These are phyloP conservation scores for Salvelinus alpinus DNA, from an alignment of 2,113 vertebrate genomes.

Conservation along the genomic window DNA sequence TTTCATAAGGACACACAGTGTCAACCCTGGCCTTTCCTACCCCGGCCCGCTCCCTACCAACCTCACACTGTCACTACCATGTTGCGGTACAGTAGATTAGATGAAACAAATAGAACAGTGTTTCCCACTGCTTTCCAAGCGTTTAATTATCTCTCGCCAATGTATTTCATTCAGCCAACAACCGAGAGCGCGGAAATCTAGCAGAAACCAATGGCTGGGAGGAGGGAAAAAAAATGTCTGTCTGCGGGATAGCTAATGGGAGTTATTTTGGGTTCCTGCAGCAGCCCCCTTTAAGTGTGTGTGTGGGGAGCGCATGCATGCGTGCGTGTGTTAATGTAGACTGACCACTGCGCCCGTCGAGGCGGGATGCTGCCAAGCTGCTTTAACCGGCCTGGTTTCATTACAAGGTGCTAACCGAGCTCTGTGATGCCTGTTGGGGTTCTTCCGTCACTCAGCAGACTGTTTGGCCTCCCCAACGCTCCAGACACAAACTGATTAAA, in stretches of 20 bases:
- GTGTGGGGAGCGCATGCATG: too few species aligned
- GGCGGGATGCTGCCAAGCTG: conserved; percentile 28
- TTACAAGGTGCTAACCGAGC: conserved; percentile 49
- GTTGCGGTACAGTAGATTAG: conserved; percentile 72
- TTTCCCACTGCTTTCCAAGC: conserved; percentile 64
- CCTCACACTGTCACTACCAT: conserved; percentile 65
- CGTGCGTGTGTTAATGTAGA: conserved; percentile 13
- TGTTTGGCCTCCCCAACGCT: conserved; percentile 18
- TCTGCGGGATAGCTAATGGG: conserved; percentile 8
- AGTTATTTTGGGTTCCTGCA: conserved; percentile 41
- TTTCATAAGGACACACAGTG: conserved; percentile 14
- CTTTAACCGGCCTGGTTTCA: conserved; percentile 19
- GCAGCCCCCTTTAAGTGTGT: background rate
- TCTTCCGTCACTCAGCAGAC: conserved; percentile 18
- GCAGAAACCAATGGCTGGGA: conserved; percentile 40
- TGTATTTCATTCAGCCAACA: conserved; percentile 74
- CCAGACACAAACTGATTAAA: conserved; percentile 36
- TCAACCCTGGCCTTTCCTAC: background rate
- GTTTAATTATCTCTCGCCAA: conserved; percentile 77
- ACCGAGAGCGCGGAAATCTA: conserved; percentile 49
- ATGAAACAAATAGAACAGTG: conserved; percentile 78
- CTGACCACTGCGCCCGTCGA: conserved; percentile 16
- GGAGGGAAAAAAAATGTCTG: background rate
- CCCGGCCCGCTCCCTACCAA: conserved; percentile 32
- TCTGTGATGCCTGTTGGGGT: background rate